Base-by-base conservation (phyloP, 23 tunicate species). In the Trididemnum nubilum region DNA sequence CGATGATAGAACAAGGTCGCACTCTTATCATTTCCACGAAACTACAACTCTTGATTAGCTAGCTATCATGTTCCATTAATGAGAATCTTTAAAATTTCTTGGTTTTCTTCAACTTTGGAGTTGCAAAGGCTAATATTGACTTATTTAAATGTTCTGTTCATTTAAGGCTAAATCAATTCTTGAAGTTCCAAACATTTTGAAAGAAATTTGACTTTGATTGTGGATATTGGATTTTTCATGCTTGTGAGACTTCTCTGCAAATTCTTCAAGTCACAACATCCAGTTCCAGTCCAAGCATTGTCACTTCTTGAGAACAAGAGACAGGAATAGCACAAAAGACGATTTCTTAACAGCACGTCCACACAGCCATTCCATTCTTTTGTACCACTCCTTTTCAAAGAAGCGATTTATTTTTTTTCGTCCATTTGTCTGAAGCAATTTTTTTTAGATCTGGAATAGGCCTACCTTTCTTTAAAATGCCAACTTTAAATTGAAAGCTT, bases 91-190 rank as follows among this genome's bases (percentile, higher is more conserved):
- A 49, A 49, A n/a, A n/a, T n/a, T n/a, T n/a, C n/a, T n/a, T n/a
- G n/a, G n/a, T n/a, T n/a, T n/a, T n/a, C n/a, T n/a, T 49, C 18
- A 49, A 49, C 57, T 63, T 63, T 63, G 27, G 27, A 63, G 27
- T 63, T 19, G 69, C 23, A 28, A 63, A 63, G 69, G 28, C 27
- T 63, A 28, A 63, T 63, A 63, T 63, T 63, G 23, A 63, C 27
- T 63, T 23, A n/a, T n/a, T n/a, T n/a, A n/a, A n/a, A n/a, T 63
- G 27, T 63, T 24, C 69, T 63, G 69, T 19, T 63, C 69, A 63
- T 63, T 63, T 63, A 63, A 63, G 27, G 69, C 69, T 28, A 63
- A 63, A 63, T n/a, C n/a, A n/a, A n/a, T n/a, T n/a, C n/a, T n/a
- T n/a, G n/a, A n/a, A n/a, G n/a, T n/a, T n/a, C n/a, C 23, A 7